A percentile compares a stretch with the other conserved stretches of the same genome.
phyloP scores from a whole-genome alignment of 2,888 invertebrate species.

The Drosophila pegasa region DNA sequence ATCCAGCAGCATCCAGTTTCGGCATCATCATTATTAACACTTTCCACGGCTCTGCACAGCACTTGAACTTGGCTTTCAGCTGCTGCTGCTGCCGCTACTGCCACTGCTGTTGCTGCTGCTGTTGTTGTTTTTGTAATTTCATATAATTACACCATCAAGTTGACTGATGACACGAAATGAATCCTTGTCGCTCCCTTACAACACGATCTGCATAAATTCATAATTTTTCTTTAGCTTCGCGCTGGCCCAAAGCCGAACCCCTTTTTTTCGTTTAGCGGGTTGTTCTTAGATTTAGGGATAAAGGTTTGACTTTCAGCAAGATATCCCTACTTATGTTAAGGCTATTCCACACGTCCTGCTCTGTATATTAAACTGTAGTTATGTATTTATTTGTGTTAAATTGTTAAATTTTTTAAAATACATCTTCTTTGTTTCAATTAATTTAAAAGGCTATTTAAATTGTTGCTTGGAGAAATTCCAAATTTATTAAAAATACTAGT shows the following conservation, averaged over 20 bases:
- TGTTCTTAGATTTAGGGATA: constrained; percentile 21
- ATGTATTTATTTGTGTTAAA: background rate
- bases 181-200: constrained; percentile 82
- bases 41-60: constrained; percentile 57
- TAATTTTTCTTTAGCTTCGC: constrained; percentile 70
- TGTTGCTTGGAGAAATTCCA: too few relatives aligned
- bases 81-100: constrained; percentile 44
- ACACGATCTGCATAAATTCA: constrained; percentile 81
- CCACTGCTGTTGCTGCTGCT: constrained; percentile 19
- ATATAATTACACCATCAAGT: constrained; percentile 85
- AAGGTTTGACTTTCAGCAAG: constrained; percentile 30
- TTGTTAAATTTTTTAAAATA: too few relatives aligned
- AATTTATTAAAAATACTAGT: too few relatives aligned
- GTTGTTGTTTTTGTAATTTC: constrained; percentile 64
- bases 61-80: constrained; percentile 67
- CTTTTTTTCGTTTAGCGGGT: constrained; percentile 12
- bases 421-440: too few relatives aligned
- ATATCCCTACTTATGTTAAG: background rate
- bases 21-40: constrained; percentile 74
- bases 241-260: constrained; percentile 29
- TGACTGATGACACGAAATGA: constrained; percentile 85
- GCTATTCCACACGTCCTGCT: background rate
- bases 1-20: constrained; percentile 67
- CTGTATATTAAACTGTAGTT: too few relatives aligned
- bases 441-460: too few relatives aligned